These are phyloP conservation scores for Aelia acuminata DNA, from an alignment of 2,888 invertebrate genomes.

Conservation along the genomic window DNA sequence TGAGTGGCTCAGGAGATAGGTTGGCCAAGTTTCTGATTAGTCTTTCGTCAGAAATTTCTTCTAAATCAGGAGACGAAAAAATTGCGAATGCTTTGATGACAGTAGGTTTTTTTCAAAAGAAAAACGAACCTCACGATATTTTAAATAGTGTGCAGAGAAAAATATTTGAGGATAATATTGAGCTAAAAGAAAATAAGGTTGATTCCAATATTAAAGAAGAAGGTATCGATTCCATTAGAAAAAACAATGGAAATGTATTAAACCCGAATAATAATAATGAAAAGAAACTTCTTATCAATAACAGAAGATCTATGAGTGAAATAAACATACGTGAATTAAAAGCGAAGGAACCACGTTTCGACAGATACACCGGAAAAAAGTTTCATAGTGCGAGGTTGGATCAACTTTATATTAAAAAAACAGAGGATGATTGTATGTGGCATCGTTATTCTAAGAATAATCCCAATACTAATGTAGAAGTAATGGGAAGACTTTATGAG, in stretches of 20 bases:
- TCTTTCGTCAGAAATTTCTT: slow-evolving; percentile 20
- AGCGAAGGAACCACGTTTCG: background rate
- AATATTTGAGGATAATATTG: background rate
- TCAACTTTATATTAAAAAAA: background rate
- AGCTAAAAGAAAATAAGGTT: background rate
- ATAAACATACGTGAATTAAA: background rate
- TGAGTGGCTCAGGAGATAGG: slow-evolving; percentile 6
- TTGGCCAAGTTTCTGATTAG: background rate
- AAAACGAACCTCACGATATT: background rate
- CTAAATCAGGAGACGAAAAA: background rate
- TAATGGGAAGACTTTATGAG: slow-evolving; percentile 20
- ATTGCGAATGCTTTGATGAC: slow-evolving; percentile 17
- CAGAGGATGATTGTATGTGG: background rate
- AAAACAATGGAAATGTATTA: background rate
- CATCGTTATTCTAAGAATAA: background rate
- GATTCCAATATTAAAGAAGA: background rate
- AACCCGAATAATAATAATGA: background rate
- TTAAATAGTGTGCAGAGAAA: background rate
- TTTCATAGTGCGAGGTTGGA: background rate
- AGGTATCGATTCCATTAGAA: background rate
- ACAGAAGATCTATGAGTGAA: slow-evolving; percentile 30
- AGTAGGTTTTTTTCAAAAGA: background rate
- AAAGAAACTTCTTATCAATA: background rate
- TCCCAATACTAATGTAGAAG: background rate
- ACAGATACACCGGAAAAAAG: background rate